Percentiles rank a stretch among this genome's conserved stretches.
Evolutionary conservation across 2,797 vertebrate genomes (phyloP).

Genomic region (Acipenser oxyrinchus): DNA sequence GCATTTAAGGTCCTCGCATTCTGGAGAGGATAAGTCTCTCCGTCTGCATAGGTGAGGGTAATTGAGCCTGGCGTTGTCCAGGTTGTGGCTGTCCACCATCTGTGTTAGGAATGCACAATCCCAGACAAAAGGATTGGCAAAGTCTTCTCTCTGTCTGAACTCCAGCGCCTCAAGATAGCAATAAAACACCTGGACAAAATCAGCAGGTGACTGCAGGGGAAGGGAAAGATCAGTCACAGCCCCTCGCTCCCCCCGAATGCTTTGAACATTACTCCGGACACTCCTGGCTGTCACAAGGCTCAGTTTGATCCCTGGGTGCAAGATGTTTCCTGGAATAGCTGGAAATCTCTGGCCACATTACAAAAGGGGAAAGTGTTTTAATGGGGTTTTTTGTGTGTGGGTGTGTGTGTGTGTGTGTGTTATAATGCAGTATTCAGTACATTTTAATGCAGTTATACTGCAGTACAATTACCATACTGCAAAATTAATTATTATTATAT

Average conservation of each 20-base stretch:
- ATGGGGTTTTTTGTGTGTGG: too few species aligned
- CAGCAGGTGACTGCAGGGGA: slow-evolving; percentile 75
- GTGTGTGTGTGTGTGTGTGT: too few species aligned
- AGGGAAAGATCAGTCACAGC: slow-evolving; percentile 70
- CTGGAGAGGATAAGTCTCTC: slow-evolving; percentile 34
- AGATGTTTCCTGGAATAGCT: slow-evolving; percentile 70
- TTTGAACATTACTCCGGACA: slow-evolving; percentile 81
- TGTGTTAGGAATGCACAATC: slow-evolving; percentile 70
- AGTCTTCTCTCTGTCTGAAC: slow-evolving; percentile 68
- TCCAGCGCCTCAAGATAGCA: slow-evolving; percentile 71
- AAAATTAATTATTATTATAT: too few species aligned
- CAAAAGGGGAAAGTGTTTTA: slow-evolving; percentile 32
- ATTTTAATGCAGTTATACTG: too few species aligned
- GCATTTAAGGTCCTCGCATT: slow-evolving; percentile 27
- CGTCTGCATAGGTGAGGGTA: slow-evolving; percentile 40
- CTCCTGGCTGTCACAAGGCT: slow-evolving; percentile 77
- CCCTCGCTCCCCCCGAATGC: slow-evolving; percentile 54
- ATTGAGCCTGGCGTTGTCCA: slow-evolving; percentile 50
- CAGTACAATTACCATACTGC: too few species aligned
- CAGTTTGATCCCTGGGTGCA: slow-evolving; percentile 79
- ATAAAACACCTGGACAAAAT: slow-evolving; percentile 82
- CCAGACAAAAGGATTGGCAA: slow-evolving; percentile 78
- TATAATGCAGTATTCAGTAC: too few species aligned
- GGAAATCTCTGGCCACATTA: slow-evolving; percentile 54
- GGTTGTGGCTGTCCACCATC: slow-evolving; percentile 69